Percentiles rank a stretch among this genome's conserved stretches.
Conservation (phyloP, 2,113 vertebrate genomes). For the Orcinus orca region DNA sequence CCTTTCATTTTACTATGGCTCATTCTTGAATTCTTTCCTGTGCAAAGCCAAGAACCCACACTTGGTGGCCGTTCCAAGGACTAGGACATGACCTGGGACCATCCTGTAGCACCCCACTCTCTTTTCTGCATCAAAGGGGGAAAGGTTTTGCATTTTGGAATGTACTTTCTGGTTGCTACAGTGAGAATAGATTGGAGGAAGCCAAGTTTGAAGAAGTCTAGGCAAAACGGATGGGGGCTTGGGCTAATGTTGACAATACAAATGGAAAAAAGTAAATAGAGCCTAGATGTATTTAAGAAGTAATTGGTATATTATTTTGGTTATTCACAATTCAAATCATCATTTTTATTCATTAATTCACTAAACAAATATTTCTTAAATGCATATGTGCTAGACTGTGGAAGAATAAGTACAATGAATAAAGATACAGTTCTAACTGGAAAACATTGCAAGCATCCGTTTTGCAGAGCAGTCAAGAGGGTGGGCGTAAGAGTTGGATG, state of each 20-base stretch:
- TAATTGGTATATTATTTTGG: neutral
- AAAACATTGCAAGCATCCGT: neutral
- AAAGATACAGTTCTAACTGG: neutral
- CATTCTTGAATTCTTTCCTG: too few relatives aligned
- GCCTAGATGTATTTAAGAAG: neutral
- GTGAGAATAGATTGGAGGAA: neutral
- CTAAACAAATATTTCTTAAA: conserved; percentile 13
- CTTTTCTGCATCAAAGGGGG: neutral
- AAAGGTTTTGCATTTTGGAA: neutral
- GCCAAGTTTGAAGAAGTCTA: neutral
- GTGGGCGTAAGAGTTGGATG: neutral
- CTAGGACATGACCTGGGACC: too few relatives aligned
- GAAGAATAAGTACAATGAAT: neutral
- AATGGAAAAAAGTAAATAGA: neutral
- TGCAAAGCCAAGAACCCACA: too few relatives aligned
- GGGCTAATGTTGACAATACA: neutral
- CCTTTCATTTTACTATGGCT: too few relatives aligned
- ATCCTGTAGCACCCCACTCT: too few relatives aligned
- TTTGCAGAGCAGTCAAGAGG: neutral
- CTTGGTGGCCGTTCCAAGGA: too few relatives aligned
- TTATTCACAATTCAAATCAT: neutral
- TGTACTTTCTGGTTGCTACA: neutral
- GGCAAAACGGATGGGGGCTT: neutral
- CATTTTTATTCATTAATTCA: conserved; percentile 1
- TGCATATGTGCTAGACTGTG: neutral